Evolutionary conservation across 1,140 invertebrate genomes (phyloP).

Genomic region (Heliothis virescens): DNA sequence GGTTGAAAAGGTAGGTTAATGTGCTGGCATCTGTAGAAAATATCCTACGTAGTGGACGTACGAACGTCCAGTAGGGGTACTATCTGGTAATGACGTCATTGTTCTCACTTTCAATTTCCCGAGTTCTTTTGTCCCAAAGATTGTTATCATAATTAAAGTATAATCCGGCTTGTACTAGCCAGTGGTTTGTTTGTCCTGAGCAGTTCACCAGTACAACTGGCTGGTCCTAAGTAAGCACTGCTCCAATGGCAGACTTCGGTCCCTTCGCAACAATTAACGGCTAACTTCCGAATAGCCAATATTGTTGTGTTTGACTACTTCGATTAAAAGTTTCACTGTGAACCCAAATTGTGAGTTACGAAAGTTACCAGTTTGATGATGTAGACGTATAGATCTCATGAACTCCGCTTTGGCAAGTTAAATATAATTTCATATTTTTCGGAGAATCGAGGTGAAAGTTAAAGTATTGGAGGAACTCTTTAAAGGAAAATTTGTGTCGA

Average conservation of each 20-base stretch:
- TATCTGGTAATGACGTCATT: no score
- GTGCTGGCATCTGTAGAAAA: no score
- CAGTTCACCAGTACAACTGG: slow-evolving; percentile 22
- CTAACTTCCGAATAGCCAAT: slow-evolving; percentile 42
- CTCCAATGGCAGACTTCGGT: neutral
- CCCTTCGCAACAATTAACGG: slow-evolving; percentile 35
- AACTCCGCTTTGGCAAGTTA: slow-evolving; percentile 18
- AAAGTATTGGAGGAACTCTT: neutral
- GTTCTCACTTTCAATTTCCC: no score
- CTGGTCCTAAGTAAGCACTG: slow-evolving; percentile 47
- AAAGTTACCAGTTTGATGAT: slow-evolving; percentile 36
- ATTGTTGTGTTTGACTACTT: slow-evolving; percentile 49
- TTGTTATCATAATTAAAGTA: neutral
- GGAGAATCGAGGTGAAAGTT: slow-evolving; percentile 18
- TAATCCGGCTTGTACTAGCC: neutral
- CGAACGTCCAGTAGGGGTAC: no score
- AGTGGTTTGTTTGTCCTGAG: slow-evolving; percentile 36
- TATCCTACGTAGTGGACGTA: no score
- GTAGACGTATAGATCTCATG: slow-evolving; percentile 26
- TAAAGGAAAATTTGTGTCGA: neutral
- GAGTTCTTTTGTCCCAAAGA: no score
- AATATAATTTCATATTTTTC: slow-evolving; percentile 37
- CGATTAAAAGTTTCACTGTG: slow-evolving; percentile 39
- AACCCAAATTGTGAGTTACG: slow-evolving; percentile 20
- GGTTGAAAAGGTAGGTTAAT: no score